These are phyloP conservation scores for Fistularia tabacaria DNA, from an alignment of 2,797 vertebrate genomes.

Conservation along the genomic window DNA sequence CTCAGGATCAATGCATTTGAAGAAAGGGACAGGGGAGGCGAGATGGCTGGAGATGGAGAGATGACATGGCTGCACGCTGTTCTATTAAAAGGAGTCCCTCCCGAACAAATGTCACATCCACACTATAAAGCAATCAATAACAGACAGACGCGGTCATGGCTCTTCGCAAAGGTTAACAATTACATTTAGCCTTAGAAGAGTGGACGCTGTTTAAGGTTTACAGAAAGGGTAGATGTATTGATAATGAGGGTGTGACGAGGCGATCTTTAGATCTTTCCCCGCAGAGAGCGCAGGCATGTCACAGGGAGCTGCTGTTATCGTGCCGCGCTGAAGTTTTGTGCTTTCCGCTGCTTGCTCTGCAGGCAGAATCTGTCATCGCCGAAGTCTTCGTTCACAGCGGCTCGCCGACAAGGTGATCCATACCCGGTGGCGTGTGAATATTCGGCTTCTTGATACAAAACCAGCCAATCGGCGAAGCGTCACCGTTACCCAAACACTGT, in stretches of 20 bases:
- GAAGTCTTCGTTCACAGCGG: too few relatives aligned
- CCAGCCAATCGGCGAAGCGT: too few relatives aligned
- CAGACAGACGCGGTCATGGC: constrained; percentile 40
- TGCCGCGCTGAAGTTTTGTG: too few relatives aligned
- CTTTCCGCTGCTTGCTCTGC: too few relatives aligned
- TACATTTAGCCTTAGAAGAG: constrained; percentile 47
- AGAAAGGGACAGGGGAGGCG: constrained; percentile 42
- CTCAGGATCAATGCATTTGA: constrained; percentile 72
- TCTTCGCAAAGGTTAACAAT: constrained; percentile 58
- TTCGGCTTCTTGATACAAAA: too few relatives aligned
- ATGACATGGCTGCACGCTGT: constrained; percentile 54
- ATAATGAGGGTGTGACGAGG: constrained; percentile 28
- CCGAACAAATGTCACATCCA: constrained; percentile 64
- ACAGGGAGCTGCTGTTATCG: too few relatives aligned
- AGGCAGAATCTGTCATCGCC: too few relatives aligned
- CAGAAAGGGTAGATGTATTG: constrained; percentile 57
- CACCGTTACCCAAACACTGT: too few relatives aligned
- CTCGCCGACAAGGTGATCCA: too few relatives aligned
- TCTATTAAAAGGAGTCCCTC: constrained; percentile 59
- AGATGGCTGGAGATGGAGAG: constrained; percentile 20
- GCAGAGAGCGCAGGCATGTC: too few relatives aligned
- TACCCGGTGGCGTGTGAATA: too few relatives aligned
- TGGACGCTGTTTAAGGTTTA: constrained; percentile 35
- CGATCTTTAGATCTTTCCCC: too few relatives aligned
- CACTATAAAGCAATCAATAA: constrained; percentile 61